Evolutionary conservation across 2,888 invertebrate species (phyloP).

Genomic region (Caenorhabditis auriculariae): DNA sequence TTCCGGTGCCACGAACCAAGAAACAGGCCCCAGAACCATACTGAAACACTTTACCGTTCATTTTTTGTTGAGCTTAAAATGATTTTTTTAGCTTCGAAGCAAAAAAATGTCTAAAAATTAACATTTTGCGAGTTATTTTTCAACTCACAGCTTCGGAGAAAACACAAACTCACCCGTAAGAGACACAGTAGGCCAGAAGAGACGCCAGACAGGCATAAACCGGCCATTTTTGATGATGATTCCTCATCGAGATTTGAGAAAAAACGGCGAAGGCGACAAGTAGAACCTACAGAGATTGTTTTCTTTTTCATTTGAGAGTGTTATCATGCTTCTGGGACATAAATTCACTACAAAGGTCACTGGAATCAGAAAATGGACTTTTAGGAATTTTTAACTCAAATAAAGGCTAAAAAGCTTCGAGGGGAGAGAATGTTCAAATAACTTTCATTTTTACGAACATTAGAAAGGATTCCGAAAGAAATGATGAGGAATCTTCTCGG

Average conservation of each 20-base stretch:
- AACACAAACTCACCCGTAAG: slow-evolving; percentile 44
- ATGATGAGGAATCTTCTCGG: slow-evolving; percentile 49
- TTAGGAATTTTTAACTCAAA: background rate
- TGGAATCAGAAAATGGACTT: background rate
- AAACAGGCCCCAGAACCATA: slow-evolving; percentile 50
- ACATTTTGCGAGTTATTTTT: no score
- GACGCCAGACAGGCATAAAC: slow-evolving; percentile 44
- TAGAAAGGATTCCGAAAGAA: slow-evolving; percentile 42
- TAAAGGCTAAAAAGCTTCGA: background rate
- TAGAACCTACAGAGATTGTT: slow-evolving; percentile 28
- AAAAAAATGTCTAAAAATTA: background rate
- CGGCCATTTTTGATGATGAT: slow-evolving; percentile 17
- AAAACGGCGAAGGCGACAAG: slow-evolving; percentile 45
- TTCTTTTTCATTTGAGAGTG: no score
- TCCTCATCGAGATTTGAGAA: slow-evolving; percentile 34
- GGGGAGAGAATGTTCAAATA: no score
- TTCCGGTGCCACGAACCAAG: slow-evolving; percentile 58
- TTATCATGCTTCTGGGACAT: no score
- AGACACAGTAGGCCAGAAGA: slow-evolving; percentile 44
- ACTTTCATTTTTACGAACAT: slow-evolving; percentile 11
- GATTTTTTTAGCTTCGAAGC: background rate
- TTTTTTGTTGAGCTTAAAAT: no score
- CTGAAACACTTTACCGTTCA: slow-evolving; percentile 18
- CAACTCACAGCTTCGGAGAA: background rate
- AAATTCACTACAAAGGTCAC: background rate